Base-by-base conservation (phyloP, 1,140 invertebrate genomes). In the Aphelenchoides besseyi region DNA sequence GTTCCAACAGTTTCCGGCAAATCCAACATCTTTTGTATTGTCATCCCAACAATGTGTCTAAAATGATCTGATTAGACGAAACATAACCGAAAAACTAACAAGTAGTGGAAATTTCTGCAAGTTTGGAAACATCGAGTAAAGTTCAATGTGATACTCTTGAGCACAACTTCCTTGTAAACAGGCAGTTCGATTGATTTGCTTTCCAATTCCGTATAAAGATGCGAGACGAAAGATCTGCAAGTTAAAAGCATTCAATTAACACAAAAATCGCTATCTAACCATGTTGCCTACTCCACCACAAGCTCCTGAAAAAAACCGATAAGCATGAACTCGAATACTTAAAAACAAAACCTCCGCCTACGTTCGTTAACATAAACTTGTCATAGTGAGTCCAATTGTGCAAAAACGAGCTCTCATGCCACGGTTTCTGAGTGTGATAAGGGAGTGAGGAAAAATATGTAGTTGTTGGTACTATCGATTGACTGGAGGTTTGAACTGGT, bases 141-240 rank as follows among this genome's bases (percentile, higher is more conserved):
- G 18, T 18, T 59, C 55, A 33, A 18, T 8, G 18, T 18, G 55
- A 23, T 8, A 59, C 5, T 18, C 18, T 5, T 8, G 5, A 59
- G 55, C 18, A 23, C 5, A 59, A 28, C 5, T 23, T 8, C 18
- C 5, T 18, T 59, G 5, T 16, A 59, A 33, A 59, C 55, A 59
- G 5, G 55, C 55, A 28, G 18, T 59, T 23, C 55, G 5, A 23
- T 59, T 18, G 5, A 59, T 8, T 33, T 5, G 5, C 55, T 59
- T 59, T 59, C 55, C 55, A 33, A 59, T 59, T 33, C 55, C 55
- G 55, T 59, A 59, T 12, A 59, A 8, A 8, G 55, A 59, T 29
- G 5, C 55, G 12, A 59, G 5, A 12, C 55, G 55, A 23, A 59
- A 59, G 41, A 48, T 48, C 41, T 48, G 41, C 12, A 48, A 12